Evolutionary conservation across 2,797 vertebrate species (phyloP).

Genomic region (Neoniphon sammara): DNA sequence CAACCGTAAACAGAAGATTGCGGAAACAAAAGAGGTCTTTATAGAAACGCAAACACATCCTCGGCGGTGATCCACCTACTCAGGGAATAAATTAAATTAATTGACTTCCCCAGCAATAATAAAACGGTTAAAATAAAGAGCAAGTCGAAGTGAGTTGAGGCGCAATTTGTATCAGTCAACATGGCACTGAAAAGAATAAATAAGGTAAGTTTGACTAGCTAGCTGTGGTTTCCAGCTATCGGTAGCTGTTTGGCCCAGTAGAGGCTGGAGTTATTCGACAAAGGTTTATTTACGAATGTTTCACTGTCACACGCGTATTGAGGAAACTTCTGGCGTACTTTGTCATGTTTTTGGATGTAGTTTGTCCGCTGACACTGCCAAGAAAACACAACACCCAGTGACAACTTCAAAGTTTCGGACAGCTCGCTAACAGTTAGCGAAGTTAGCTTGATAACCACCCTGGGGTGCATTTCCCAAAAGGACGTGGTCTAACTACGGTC

Average conservation of each 20-base stretch:
- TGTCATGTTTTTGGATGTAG: background rate
- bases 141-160: background rate
- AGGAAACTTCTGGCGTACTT: background rate
- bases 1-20: constrained; percentile 66
- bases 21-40: constrained; percentile 72
- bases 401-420: constrained; percentile 48
- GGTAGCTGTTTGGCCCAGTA: constrained; percentile 35
- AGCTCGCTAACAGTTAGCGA: constrained; percentile 34
- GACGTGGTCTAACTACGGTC: too few species aligned
- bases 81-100: constrained; percentile 69
- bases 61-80: constrained; percentile 58
- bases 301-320: accelerated
- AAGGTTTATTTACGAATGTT: background rate
- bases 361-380: constrained; percentile 24
- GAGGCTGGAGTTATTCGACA: constrained; percentile 17
- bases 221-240: constrained; percentile 39
- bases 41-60: constrained; percentile 67
- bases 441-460: constrained; percentile 14
- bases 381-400: background rate
- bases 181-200: constrained; percentile 78
- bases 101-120: constrained; percentile 57
- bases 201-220: constrained; percentile 66
- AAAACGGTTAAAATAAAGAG: background rate
- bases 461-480: background rate
- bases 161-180: constrained; percentile 27